Percentiles rank a stretch among this genome's conserved stretches.
These are phyloP conservation scores for Platysternon megacephalum DNA, from an alignment of 2,113 vertebrate species.

Conservation along the genomic window DNA sequence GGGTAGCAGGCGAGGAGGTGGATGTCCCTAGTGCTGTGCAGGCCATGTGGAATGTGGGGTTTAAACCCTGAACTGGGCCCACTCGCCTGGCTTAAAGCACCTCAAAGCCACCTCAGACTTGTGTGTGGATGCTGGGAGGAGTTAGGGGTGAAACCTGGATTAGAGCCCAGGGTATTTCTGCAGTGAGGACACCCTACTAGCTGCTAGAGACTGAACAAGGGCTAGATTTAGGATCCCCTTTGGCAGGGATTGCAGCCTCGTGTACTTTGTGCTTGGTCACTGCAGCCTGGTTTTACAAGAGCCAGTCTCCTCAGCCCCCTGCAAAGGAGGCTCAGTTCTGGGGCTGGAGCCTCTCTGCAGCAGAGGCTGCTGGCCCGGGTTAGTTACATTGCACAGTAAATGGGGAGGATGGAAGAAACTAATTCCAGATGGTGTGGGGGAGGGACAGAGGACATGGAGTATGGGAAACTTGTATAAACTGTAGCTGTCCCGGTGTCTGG, in stretches of 20 bases:
- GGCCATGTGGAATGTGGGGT: background rate
- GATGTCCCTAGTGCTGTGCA: background rate
- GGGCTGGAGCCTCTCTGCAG: background rate
- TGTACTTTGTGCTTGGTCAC: background rate
- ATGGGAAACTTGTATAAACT: background rate
- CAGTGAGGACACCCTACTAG: background rate
- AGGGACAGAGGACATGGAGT: background rate
- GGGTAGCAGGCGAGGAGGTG: background rate
- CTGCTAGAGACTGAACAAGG: background rate
- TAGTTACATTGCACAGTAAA: rapidly evolving
- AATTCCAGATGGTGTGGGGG: conserved; percentile 64
- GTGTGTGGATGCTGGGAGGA: background rate
- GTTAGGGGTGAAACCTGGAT: background rate
- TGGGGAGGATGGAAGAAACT: conserved; percentile 39
- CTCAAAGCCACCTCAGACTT: too few species aligned
- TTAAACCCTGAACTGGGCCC: background rate
- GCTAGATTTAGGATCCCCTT: background rate
- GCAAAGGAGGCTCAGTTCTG: background rate
- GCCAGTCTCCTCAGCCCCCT: rapidly evolving
- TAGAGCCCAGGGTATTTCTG: background rate
- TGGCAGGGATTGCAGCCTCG: rapidly evolving
- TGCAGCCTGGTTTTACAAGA: rapidly evolving
- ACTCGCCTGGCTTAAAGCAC: too few species aligned
- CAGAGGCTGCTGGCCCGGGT: background rate
- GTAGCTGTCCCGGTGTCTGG: background rate